Evolutionary conservation across 2,797 vertebrate species (phyloP), one percentile per base, ranked within the genome.

Genomic region (Geotrypetes seraphini): DNA sequence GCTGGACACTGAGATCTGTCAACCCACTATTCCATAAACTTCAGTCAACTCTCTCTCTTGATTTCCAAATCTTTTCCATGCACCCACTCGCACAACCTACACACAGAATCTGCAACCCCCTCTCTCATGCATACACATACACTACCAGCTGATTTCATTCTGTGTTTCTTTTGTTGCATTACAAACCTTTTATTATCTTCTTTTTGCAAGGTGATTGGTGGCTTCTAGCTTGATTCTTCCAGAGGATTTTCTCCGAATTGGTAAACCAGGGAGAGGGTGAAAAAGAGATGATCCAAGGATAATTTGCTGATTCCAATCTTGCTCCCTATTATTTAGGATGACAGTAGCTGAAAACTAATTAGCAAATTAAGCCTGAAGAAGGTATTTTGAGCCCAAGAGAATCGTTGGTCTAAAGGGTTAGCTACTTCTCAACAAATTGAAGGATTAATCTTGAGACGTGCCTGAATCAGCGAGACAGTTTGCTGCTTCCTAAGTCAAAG

Each of bases 381-480:
- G 23, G 16, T 6, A 35, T 47, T 19, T 31, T 22, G 7, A 2
- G 4, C 17, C 28, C 2, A 27, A 24, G 3, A 6, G 16, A 13
- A 16, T 19, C 3, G 19, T 21, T 30, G 1, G 13, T 18, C 30
- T 18, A 46, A 35, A 11, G 13, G 7, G 12, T 24, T 22, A 8
- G 38, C 26, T 2, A 12, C 30, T 17, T 39, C 63, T 40, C 46
- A 3, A 18, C 16, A 36, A 17, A 13, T n/a, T 12, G 27, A 12
- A 36, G 38, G 27, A 39, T 29, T n/a, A n/a, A 32, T 68, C 43
- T 59, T 16, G 34, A 43, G 58, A 56, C 71, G 19, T 79, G 91
- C 93, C 92, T 88, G 82, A 50, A 69, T 72, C 69, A 54, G 44
- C 9, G 64, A 80, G 63, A 70, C 78, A 71, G 77, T 28, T 53